These are phyloP conservation scores for Oegoconia quadripuncta DNA, from an alignment of 2,888 invertebrate species.

Conservation along the genomic window DNA sequence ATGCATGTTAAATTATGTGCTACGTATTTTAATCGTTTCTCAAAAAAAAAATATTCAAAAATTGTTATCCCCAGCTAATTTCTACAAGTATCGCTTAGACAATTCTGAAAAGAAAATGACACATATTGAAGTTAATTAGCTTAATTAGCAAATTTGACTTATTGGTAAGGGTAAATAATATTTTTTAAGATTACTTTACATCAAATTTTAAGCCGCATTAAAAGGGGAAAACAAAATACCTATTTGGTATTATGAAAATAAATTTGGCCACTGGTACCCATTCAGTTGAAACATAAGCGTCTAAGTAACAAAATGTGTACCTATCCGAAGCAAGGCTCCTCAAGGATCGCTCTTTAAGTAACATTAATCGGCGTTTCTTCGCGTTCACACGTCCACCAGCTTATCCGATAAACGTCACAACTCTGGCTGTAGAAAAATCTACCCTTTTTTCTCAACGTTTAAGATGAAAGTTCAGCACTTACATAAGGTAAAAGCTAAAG, in stretches of 20 bases:
- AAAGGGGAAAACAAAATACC: conserved; percentile 22
- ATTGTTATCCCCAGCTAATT: no score
- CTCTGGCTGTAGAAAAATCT: conserved; percentile 3
- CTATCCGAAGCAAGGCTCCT: conserved; percentile 55
- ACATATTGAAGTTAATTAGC: no score
- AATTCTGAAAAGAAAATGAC: no score
- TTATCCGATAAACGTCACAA: conserved; percentile 16
- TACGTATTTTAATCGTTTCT: no score
- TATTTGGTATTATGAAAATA: conserved; percentile 36
- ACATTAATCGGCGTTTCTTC: conserved; percentile 69
- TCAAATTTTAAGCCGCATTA: neutral
- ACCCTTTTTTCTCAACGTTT: conserved; percentile 5
- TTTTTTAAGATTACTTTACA: no score
- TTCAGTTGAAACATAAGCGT: conserved; percentile 52
- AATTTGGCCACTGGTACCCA: conserved; percentile 36
- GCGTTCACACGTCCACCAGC: conserved; percentile 19
- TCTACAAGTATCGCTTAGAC: no score
- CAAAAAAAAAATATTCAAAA: no score
- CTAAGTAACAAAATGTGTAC: conserved; percentile 76
- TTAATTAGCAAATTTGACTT: no score
- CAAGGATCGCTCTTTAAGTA: conserved; percentile 68
- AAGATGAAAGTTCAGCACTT: no score
- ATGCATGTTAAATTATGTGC: no score
- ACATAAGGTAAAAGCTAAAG: no score
- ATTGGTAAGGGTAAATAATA: neutral